Evolutionary conservation across 2,113 vertebrate species (phyloP).

Genomic region (Catharus bicknelli): DNA sequence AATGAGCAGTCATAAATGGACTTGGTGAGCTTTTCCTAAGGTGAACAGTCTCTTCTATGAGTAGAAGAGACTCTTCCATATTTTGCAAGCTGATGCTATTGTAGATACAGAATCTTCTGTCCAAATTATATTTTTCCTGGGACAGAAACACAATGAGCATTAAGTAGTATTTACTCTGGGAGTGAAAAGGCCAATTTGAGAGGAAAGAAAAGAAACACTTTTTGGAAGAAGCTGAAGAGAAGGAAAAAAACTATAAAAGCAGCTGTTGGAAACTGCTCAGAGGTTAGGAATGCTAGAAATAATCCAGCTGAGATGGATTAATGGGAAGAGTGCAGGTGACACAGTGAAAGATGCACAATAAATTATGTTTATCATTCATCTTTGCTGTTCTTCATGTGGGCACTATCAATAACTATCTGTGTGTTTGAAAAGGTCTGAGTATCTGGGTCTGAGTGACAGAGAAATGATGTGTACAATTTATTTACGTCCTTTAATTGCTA

Average conservation of each 20-base stretch:
- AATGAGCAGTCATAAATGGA: not conserved
- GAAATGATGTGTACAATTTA: not conserved
- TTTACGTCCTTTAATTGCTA: not conserved
- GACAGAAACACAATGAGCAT: not conserved
- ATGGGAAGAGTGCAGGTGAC: constrained; percentile 6
- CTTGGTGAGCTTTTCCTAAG: not conserved
- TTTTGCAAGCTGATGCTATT: not conserved
- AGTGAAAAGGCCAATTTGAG: not conserved
- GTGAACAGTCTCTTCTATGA: not conserved
- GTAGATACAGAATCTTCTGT: not conserved
- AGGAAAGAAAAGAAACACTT: not conserved
- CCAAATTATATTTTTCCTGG: not conserved
- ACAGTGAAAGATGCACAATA: constrained; percentile 4
- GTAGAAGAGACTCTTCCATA: not conserved
- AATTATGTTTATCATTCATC: not conserved
- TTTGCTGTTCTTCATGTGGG: not conserved
- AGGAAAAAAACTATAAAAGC: not conserved
- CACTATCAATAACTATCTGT: not conserved
- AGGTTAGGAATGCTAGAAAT: constrained; percentile 60
- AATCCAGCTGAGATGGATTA: constrained; percentile 48
- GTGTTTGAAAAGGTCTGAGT: not conserved
- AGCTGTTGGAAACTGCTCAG: constrained; percentile 61
- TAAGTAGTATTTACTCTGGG: not conserved
- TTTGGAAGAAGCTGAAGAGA: not conserved
- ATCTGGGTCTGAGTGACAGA: not conserved